Base-by-base conservation (phyloP, 2,113 vertebrate genomes). In the Gallinago undulata region DNA sequence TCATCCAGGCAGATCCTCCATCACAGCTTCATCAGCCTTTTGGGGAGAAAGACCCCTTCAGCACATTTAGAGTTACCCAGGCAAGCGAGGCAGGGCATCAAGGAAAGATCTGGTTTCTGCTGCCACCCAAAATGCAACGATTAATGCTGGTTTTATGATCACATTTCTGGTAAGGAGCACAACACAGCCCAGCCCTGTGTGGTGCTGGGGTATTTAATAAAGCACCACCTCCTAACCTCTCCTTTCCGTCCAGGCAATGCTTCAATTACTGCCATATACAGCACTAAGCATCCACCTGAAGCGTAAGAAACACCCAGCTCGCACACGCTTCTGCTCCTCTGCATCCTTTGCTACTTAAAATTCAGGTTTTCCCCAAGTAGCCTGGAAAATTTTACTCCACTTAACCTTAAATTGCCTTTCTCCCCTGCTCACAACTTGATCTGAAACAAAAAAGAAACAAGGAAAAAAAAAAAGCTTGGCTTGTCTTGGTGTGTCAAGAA, bases 331-430 rank as follows among this genome's bases (percentile, higher is more conserved):
- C 66, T 76, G 21, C 37, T 57, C 39, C 60, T 64, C 53, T 59
- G 31, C 39, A 51, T 50, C 25, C 66, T 31, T 22, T 63, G 47
- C 69, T 85, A 43, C 51, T 83, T 70, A n/a, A 91, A 85, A 90
- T 66, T 10, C 35, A 76, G 30, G 53, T 87, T 89, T 85, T 79
- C 66, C 80, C 66, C 27, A 73, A 83, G 45, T 10, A 89, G 59
- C 57, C 50, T 13, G 45, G 51, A 87, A 80, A 69, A 22, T 47
- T 89, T 87, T 84, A 84, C 62, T 78, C 83, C 23, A 37, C 43
- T 95, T 92, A 75, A 87, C 76, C 86, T 90, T 93, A 94, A 93
- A 82, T 82, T 89, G 62, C 80, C 80, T 94, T 92, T 93, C 67
- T 76, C 18, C 31, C n/a, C 47, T 30, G 24, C 74, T 91, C 60